phyloP scores from a whole-genome alignment of 2,888 invertebrate genomes.

The Sericinus montela region DNA sequence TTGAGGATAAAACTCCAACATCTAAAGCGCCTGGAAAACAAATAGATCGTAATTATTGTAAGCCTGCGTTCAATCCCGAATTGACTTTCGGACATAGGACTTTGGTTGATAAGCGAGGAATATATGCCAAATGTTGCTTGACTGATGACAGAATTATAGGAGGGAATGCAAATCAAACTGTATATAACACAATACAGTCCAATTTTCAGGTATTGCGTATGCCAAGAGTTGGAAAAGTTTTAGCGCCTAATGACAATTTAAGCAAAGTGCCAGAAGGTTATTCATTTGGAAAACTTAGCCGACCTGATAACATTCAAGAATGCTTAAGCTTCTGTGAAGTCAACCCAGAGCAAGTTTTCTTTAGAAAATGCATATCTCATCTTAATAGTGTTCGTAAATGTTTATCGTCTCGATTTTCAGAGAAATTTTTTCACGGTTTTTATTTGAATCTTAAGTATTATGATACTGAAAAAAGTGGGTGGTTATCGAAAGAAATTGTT shows the following conservation, averaged over 20 bases:
- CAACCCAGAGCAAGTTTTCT: conserved; percentile 52
- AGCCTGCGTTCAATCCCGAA: conserved; percentile 58
- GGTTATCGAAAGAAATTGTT: conserved; percentile 61
- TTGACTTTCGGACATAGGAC: conserved; percentile 65
- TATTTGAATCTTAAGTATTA: conserved; percentile 52
- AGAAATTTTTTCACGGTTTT: conserved; percentile 48
- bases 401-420: conserved; percentile 44
- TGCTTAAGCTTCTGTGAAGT: conserved; percentile 54
- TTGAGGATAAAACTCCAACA: conserved; percentile 46
- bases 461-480: conserved; percentile 60
- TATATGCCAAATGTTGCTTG: conserved; percentile 62
- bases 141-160: conserved; percentile 49
- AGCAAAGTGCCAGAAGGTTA: conserved; percentile 62
- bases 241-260: conserved; percentile 73
- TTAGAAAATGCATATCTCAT: conserved; percentile 62
- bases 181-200: conserved; percentile 58
- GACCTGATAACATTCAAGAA: conserved; percentile 63
- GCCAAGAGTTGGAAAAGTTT: conserved; percentile 52
- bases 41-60: conserved; percentile 47
- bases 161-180: conserved; percentile 51
- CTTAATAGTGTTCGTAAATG: conserved; percentile 60
- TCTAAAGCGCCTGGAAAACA: conserved; percentile 44
- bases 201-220: conserved; percentile 51
- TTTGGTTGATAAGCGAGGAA: conserved; percentile 65
- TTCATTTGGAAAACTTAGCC: conserved; percentile 62